These are phyloP conservation scores for Bathynomus jamesi DNA, from an alignment of 1,140 invertebrate species.

Conservation along the genomic window DNA sequence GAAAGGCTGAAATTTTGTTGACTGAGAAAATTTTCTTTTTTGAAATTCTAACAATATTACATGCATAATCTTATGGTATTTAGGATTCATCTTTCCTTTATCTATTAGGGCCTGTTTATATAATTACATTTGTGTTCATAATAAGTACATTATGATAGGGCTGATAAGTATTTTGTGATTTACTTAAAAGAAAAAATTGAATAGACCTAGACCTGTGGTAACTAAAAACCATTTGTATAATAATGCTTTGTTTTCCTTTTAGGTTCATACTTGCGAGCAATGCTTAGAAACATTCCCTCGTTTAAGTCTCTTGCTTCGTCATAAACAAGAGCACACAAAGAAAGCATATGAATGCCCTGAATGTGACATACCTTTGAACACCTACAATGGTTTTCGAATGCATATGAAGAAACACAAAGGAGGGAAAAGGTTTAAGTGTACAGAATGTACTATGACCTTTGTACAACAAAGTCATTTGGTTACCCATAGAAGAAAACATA, in stretches of 20 bases:
- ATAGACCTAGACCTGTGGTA: too few relatives aligned
- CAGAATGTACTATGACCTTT: slow-evolving; percentile 36
- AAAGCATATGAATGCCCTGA: slow-evolving; percentile 21
- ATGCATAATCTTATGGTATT: too few relatives aligned
- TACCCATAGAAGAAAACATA: slow-evolving; percentile 44
- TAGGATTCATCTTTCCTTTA: too few relatives aligned
- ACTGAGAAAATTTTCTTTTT: too few relatives aligned
- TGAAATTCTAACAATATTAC: too few relatives aligned
- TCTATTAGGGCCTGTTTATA: too few relatives aligned
- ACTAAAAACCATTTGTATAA: too few relatives aligned
- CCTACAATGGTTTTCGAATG: slow-evolving; percentile 19
- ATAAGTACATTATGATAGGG: too few relatives aligned
- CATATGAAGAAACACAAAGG: slow-evolving; percentile 36
- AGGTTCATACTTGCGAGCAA: slow-evolving; percentile 24
- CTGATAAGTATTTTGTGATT: too few relatives aligned
- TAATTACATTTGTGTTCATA: too few relatives aligned
- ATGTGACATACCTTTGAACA: slow-evolving; percentile 29
- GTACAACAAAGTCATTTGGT: slow-evolving; percentile 38
- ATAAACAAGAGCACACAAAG: slow-evolving; percentile 23
- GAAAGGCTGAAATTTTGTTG: too few relatives aligned
- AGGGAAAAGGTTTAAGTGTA: slow-evolving; percentile 37
- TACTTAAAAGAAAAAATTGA: too few relatives aligned
- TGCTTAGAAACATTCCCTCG: slow-evolving; percentile 16
- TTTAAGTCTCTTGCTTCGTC: slow-evolving; percentile 19
- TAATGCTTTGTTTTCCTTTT: not conserved